Conservation (phyloP, 2,113 vertebrate genomes). For the Aptenodytes patagonicus region DNA sequence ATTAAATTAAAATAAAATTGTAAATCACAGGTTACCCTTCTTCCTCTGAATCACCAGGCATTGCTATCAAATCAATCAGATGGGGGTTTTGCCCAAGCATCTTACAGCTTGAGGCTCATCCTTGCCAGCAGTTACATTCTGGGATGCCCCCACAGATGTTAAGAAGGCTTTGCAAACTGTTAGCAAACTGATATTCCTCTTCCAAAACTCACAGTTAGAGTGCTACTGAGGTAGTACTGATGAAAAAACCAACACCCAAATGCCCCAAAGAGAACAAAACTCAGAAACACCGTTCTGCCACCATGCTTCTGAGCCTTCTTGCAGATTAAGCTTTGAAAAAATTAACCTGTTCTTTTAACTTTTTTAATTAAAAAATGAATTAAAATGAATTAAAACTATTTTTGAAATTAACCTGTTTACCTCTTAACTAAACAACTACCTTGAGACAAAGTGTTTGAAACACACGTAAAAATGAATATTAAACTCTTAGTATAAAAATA, state of each 20-base stretch:
- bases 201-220: not conserved
- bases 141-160: not conserved
- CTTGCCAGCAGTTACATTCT: not conserved
- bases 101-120: not conserved
- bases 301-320: not conserved
- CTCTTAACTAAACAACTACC: not conserved
- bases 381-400: not conserved
- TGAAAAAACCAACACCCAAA: not conserved
- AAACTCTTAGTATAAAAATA: not conserved
- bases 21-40: not conserved
- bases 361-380: not conserved
- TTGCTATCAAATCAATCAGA: not conserved
- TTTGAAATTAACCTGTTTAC: not conserved
- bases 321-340: not conserved
- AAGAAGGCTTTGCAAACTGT: not conserved
- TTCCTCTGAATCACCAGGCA: not conserved
- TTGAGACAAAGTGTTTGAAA: not conserved
- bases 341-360: not conserved
- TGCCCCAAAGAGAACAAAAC: not conserved
- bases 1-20: not conserved
- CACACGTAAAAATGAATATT: not conserved
- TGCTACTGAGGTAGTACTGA: not conserved
- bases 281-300: rapidly evolving
- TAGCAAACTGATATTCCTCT: not conserved
- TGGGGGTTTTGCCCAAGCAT: rapidly evolving